Conservation (phyloP, 2,797 vertebrate species). For the Sebastes iracundus region DNA sequence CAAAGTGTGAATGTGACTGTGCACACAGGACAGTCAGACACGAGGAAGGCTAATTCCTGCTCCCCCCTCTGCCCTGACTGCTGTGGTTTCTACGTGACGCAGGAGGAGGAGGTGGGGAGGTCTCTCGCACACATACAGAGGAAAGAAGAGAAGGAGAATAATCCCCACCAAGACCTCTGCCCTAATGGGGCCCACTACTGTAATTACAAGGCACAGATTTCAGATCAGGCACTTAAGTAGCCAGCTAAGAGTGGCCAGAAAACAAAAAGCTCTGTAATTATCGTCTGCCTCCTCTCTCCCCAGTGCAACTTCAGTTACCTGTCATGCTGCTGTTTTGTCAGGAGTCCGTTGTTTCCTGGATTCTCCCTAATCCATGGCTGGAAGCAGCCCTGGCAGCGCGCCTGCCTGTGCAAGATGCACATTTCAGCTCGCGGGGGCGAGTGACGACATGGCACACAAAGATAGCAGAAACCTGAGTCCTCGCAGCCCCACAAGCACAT, state of each 20-base stretch:
- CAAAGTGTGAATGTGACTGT: constrained; percentile 60
- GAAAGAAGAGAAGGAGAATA: constrained; percentile 79
- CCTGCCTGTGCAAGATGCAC: constrained; percentile 83
- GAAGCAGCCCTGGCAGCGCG: constrained; percentile 81
- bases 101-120: constrained; percentile 62
- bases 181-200: constrained; percentile 88
- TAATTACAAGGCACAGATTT: constrained; percentile 90
- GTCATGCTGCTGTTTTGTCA: constrained; percentile 84
- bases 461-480: constrained; percentile 88
- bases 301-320: constrained; percentile 84
- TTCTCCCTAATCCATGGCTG: constrained; percentile 85
- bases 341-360: constrained; percentile 83
- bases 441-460: constrained; percentile 88
- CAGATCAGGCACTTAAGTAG: constrained; percentile 89
- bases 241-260: constrained; percentile 86
- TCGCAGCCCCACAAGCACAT: constrained; percentile 82
- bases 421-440: constrained; percentile 82
- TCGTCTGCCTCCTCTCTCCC: constrained; percentile 82
- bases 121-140: constrained; percentile 54
- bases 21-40: constrained; percentile 60
- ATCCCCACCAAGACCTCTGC: constrained; percentile 85
- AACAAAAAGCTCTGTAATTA: constrained; percentile 90
- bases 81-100: constrained; percentile 70
- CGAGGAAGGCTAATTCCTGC: constrained; percentile 63
- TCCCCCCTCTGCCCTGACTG: constrained; percentile 56